Percentiles rank a stretch among this genome's conserved stretches.
phyloP scores from a whole-genome alignment of 2,797 vertebrate genomes.

The Ctenochaetus hawaiiensis region DNA sequence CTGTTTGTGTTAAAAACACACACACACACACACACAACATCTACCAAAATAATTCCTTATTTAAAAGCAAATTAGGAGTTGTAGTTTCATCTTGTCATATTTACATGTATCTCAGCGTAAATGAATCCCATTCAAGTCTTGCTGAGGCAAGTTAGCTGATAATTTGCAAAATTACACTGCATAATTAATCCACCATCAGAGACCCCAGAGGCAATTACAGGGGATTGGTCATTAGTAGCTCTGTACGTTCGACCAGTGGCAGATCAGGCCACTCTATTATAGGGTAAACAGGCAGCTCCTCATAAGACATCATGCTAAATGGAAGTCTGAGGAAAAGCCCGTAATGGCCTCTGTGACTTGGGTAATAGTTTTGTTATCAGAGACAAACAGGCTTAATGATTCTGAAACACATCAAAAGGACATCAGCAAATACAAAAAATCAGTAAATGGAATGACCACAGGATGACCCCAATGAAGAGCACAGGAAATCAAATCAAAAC shows the following conservation, averaged over 20 bases:
- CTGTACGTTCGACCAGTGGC: conserved; percentile 57
- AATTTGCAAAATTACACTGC: conserved; percentile 74
- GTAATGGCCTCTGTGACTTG: conserved; percentile 65
- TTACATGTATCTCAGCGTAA: conserved; percentile 58
- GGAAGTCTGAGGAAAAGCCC: conserved; percentile 58
- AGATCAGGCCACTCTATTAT: conserved; percentile 68
- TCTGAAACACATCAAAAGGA: conserved; percentile 71
- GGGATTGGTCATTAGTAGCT: conserved; percentile 66
- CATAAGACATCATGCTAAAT: conserved; percentile 55
- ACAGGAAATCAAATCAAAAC: conserved; percentile 64
- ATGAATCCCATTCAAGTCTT: conserved; percentile 59
- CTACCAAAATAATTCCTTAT: conserved; percentile 26
- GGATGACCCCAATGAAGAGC: conserved; percentile 68
- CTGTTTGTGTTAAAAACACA: conserved; percentile 13
- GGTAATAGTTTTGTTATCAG: conserved; percentile 78
- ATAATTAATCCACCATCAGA: conserved; percentile 74
- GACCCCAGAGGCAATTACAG: conserved; percentile 72
- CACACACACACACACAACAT: conserved; percentile 21
- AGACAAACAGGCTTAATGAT: conserved; percentile 75
- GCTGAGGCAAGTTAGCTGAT: conserved; percentile 64
- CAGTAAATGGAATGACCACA: conserved; percentile 65
- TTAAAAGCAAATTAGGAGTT: conserved; percentile 43
- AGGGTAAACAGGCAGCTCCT: conserved; percentile 56
- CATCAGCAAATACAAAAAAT: conserved; percentile 74
- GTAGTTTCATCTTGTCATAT: conserved; percentile 57